Base-by-base conservation (phyloP, 2,888 invertebrate genomes). In the Cheilosia grossa region DNA sequence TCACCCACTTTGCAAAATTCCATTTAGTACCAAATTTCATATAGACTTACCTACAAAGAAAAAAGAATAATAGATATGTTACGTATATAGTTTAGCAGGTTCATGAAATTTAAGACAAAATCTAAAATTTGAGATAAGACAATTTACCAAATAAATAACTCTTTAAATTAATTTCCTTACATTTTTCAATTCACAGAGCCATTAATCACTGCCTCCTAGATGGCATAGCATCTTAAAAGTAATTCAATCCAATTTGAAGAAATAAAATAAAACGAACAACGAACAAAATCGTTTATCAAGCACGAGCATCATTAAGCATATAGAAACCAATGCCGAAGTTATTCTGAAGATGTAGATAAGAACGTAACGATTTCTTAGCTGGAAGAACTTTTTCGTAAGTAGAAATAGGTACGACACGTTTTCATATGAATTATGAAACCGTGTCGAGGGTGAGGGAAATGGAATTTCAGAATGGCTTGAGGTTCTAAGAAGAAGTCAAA, bases 11-110 rank as follows among this genome's bases (percentile, higher is more conserved):
- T 37, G 37, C 10, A 10, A 13, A 37, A 13, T 13, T 10, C 1
- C 4, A 37, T 24, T 53, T 0, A 9, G 19, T 17, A 33, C 10
- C 10, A 54, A 40, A 78, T 73, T 15, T 69, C 53, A 33, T 54
- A 37, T 37, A 37, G 53, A 83, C 83, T 83, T 80, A 83, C 83
- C 83, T 83, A 53, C 30, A 83, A 83, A 49, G 70, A 82, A 58
- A 10, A 42, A 79, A 40, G 59, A 69, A 40, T 59, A 64, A 33
- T 40, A 49, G 17, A 33, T 2, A 37, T 27, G 27, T 27, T 27
- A 27, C 1, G 21, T 27, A 27, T 27, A n/a, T 27, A 27, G 27
- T 0, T 27, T 0, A 27, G 6, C n/a, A 13, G 47, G 9, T 42
- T 27, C 42, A 42, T 49, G 4, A 10, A 1, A 9, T 15, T 15